phyloP scores from a whole-genome alignment of 2,888 invertebrate species.

The Scaptomyza tumidula region DNA sequence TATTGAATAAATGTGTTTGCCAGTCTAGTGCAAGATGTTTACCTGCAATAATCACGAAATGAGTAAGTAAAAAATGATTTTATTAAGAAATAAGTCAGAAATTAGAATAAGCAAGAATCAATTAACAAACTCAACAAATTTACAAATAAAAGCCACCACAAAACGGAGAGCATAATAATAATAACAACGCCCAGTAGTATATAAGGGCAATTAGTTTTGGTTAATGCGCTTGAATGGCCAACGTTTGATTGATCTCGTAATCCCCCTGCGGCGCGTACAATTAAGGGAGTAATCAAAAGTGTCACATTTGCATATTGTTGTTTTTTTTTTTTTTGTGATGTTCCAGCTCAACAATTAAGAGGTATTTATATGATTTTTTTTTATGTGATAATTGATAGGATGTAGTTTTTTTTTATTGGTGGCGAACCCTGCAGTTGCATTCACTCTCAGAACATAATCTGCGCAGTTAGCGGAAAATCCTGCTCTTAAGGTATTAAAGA shows the following conservation, averaged over 20 bases:
- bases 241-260: slow-evolving; percentile 53
- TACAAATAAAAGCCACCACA: neutral
- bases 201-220: slow-evolving; percentile 34
- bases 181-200: neutral
- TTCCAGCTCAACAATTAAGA: neutral
- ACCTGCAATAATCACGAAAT: neutral
- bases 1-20: neutral
- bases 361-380: slow-evolving; percentile 47
- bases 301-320: slow-evolving; percentile 53
- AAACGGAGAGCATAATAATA: neutral
- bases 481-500: neutral
- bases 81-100: neutral
- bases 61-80: slow-evolving; percentile 29
- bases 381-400: slow-evolving; percentile 17
- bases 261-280: slow-evolving; percentile 21
- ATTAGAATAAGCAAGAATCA: too few relatives aligned
- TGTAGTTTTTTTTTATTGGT: slow-evolving; percentile 8
- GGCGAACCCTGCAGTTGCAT: neutral
- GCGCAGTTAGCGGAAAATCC: neutral
- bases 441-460: neutral
- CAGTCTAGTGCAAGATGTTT: slow-evolving; percentile 16
- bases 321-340: slow-evolving; percentile 1
- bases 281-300: neutral
- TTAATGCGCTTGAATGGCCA: slow-evolving; percentile 37
- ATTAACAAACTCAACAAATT: neutral